These are phyloP conservation scores for Pseudomyrmex concolor DNA, from an alignment of 1,140 invertebrate species.

Conservation along the genomic window DNA sequence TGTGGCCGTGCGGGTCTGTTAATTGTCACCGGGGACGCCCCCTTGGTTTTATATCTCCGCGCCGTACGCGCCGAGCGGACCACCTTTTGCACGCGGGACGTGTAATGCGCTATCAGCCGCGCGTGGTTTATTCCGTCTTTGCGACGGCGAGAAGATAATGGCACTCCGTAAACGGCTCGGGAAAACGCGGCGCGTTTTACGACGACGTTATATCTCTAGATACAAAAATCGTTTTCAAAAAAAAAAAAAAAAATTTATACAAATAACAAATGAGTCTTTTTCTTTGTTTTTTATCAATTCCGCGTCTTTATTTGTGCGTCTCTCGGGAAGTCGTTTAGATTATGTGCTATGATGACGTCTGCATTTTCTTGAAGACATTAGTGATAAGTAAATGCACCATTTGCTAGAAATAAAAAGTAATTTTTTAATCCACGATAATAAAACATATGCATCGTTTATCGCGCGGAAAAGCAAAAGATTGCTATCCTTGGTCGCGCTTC, in stretches of 20 bases:
- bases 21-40: slow-evolving; percentile 80
- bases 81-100: slow-evolving; percentile 74
- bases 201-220: slow-evolving; percentile 30
- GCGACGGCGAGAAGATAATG: slow-evolving; percentile 55
- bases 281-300: background rate
- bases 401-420: background rate
- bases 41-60: slow-evolving; percentile 67
- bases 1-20: slow-evolving; percentile 78
- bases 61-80: slow-evolving; percentile 35
- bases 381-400: background rate
- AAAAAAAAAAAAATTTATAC: background rate
- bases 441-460: background rate
- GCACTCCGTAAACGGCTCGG: background rate
- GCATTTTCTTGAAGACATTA: background rate
- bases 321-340: slow-evolving; percentile 6
- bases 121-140: slow-evolving; percentile 53
- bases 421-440: background rate
- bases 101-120: slow-evolving; percentile 70
- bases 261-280: background rate
- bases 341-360: slow-evolving; percentile 16
- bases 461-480: background rate
- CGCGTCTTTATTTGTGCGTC: background rate
- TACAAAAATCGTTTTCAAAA: slow-evolving; percentile 37
- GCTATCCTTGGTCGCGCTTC: slow-evolving; percentile 16
- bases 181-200: slow-evolving; percentile 39